Conservation (phyloP, 2,113 vertebrate species). For the Lycocorax pyrrhopterus region DNA sequence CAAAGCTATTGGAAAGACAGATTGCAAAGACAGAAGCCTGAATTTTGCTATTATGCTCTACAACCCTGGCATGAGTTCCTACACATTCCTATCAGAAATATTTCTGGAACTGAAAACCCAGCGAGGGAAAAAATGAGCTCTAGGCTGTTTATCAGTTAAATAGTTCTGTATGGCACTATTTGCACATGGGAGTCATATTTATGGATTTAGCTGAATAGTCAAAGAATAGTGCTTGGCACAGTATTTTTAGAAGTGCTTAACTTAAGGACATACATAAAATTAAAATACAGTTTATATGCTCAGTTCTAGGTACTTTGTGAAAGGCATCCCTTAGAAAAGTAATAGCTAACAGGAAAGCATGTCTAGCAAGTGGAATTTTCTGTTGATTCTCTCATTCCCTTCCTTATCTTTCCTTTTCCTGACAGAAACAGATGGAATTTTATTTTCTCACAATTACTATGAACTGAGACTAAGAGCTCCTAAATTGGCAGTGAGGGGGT, state of each 20-base stretch:
- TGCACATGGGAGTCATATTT: not conserved
- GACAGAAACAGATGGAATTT: slow-evolving; percentile 51
- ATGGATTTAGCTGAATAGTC: not conserved
- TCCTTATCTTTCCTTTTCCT: not conserved
- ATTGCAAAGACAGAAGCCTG: slow-evolving; percentile 44
- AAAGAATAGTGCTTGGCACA: not conserved
- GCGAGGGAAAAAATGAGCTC: not conserved
- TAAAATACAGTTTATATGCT: not conserved
- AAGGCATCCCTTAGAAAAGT: not conserved
- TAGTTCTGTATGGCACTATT: not conserved
- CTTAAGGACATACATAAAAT: not conserved
- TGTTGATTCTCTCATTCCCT: slow-evolving; percentile 35
- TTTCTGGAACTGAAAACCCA: not conserved
- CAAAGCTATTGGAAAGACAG: slow-evolving; percentile 37
- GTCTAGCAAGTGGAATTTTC: slow-evolving; percentile 53
- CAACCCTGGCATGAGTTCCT: not conserved
- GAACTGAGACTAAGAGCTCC: slow-evolving; percentile 58
- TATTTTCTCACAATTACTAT: slow-evolving; percentile 50
- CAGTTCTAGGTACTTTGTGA: not conserved
- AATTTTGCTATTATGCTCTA: slow-evolving; percentile 7
- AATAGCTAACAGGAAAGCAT: slow-evolving; percentile 7
- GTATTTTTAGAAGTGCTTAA: not conserved
- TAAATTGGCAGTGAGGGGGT: slow-evolving; percentile 52
- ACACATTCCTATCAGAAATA: not conserved
- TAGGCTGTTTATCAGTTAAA: not conserved